Base-by-base conservation (phyloP, 2,888 invertebrate genomes). In the Salticus scenicus region DNA sequence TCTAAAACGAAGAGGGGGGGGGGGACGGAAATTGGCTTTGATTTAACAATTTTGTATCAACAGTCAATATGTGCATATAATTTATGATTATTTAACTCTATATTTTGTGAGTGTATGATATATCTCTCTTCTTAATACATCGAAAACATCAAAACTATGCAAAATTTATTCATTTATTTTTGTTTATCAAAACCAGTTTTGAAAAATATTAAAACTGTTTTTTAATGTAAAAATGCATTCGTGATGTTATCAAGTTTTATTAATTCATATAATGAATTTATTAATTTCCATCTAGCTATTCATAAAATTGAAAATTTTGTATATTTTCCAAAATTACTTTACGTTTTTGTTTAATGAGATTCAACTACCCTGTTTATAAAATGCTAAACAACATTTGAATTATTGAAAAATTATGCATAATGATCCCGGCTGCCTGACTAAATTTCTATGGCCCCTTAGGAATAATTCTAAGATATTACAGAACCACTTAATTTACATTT, bases 401-500 rank as follows among this genome's bases (percentile, higher is more conserved):
- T 57, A 24, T 24, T 57, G 57, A n/a, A 57, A 24, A 24, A 5
- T 57, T 57, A 57, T 57, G 57, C 57, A 57, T 57, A 24, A 57
- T 24, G 57, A 57, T 57, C 57, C 20, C 5, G 42, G 2, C 24
- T 20, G 20, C 57, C 24, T 57, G 57, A 57, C 57, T 24, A 57
- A 17, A 24, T 5, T 57, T 57, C 17, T 57, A 57, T 57, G 57
- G 57, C 57, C 57, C 24, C 24, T n/a, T 20, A 24, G 57, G 57
- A 24, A 57, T 24, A 57, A 24, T 57, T 57, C 12, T 24, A 17
- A 57, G 20, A 57, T 57, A 57, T 24, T 57, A 7, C 24, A 47
- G 57, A 57, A n/a, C 5, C 20, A 24, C 57, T 57, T 57, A 20
- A 57, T 57, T 57, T 57, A 24, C 57, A 57, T 57, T 57, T 57